Base-by-base conservation (phyloP, 2,113 vertebrate genomes). In the Microtus montanus region DNA sequence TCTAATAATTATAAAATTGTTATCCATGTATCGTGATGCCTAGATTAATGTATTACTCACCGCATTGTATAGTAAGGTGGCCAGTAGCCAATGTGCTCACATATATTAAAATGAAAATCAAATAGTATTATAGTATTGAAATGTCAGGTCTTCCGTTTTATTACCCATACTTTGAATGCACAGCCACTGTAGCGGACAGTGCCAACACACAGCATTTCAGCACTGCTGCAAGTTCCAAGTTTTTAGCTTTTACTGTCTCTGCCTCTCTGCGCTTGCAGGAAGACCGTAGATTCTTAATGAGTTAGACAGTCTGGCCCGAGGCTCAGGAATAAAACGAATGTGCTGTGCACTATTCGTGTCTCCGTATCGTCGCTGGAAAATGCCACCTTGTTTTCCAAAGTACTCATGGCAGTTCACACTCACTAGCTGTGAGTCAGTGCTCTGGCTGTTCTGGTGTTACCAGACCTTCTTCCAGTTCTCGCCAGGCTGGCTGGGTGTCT, bases 21-120 rank as follows among this genome's bases (percentile, higher is more conserved):
- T 80, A 20, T 26, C 38, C 7, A 6, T 87, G 3, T 90, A 44
- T 88, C 52, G 89, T 89, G 52, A 33, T 89, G 47, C 1, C 12
- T 68, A 30, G 71, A 24, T 90, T 86, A 41, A 33, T 70, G 85
- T 71, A 58, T 74, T 95, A 87, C 33, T 92, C n/a, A 44, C 35
- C 87, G 63, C 20, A 49, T 70, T 87, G 8, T 70, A 47, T 14
- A 68, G n/a, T 84, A 26, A 91, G 66, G 49, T 88, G 64, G 44
- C 41, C 9, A 35, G 35, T 89, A 89, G 35, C 35, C 2, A 4
- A 5, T 66, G 7, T 66, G 44, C 35, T 44, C 33, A 71, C 33
- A 80, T 83, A 35, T 28, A 64, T 90, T 94, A 92, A 93, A 92
- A 74, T 78, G n/a, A 68, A 68, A 54, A 58, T 22, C 74, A 68